A percentile compares a stretch with the other conserved stretches of the same genome.
Conservation (phyloP, 1,140 invertebrate genomes). For the Pteromalus puparum region DNA sequence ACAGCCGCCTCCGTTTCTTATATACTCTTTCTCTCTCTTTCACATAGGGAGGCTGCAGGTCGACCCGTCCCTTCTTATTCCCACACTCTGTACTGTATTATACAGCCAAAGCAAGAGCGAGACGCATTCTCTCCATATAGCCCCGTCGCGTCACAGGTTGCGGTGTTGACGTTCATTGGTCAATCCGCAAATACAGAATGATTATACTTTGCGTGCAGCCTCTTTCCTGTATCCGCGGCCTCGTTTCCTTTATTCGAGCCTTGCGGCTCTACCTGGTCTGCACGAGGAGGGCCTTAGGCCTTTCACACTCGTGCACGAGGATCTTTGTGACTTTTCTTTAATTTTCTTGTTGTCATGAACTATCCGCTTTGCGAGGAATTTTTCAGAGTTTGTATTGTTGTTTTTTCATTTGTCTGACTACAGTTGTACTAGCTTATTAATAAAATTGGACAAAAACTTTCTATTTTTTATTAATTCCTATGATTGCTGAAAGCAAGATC, state of each 20-base stretch:
- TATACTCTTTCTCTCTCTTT: no score
- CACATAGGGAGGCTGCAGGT: neutral
- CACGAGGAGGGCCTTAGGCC: neutral
- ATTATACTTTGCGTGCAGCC: neutral
- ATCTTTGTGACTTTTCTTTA: no score
- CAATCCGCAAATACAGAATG: conserved; percentile 29
- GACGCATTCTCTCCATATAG: neutral
- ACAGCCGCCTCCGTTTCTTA: neutral
- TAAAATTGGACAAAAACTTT: no score
- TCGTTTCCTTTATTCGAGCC: neutral
- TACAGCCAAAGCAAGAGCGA: neutral
- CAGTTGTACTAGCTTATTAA: no score
- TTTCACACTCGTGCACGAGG: neutral
- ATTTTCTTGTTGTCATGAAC: no score
- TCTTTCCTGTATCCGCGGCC: neutral
- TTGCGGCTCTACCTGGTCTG: neutral
- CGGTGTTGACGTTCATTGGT: conserved; percentile 24
- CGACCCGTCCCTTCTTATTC: neutral
- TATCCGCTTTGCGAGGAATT: no score
- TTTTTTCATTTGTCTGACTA: no score
- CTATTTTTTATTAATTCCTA: no score
- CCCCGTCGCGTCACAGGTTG: conserved; percentile 10
- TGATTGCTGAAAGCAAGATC: no score
- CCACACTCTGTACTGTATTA: neutral
- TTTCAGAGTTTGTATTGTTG: no score